A percentile compares a stretch with the other conserved stretches of the same genome.
Evolutionary conservation across 1,140 invertebrate genomes (phyloP).

Genomic region (Thaumatotibia leucotreta): DNA sequence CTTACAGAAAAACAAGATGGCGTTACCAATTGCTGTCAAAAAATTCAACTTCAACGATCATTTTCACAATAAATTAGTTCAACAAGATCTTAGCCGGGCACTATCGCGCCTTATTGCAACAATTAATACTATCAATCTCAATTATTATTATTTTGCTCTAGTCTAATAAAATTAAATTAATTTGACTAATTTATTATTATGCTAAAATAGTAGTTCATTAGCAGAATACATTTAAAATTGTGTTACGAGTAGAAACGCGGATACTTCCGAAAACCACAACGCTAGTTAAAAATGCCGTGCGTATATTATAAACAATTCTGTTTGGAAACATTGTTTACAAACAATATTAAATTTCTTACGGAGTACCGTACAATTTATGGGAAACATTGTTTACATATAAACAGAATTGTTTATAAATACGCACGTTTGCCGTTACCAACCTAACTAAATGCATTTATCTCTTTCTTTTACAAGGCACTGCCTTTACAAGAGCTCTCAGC

Average conservation of each 20-base stretch:
- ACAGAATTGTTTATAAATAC: too few species aligned
- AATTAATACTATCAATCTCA: constrained; percentile 43
- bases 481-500: neutral
- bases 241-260: neutral
- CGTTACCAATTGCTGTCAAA: neutral
- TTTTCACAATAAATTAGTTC: constrained; percentile 4
- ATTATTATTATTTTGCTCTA: constrained; percentile 36
- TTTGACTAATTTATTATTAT: constrained; percentile 42
- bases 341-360: too few species aligned
- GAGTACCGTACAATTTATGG: too few species aligned
- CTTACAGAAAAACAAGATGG: neutral
- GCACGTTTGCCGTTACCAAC: constrained; percentile 18
- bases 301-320: too few species aligned
- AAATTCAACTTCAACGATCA: neutral
- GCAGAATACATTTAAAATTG: constrained; percentile 26
- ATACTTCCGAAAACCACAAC: too few species aligned
- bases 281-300: too few species aligned
- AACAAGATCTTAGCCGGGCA: neutral
- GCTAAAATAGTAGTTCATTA: constrained; percentile 20
- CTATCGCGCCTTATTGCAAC: constrained; percentile 31
- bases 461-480: neutral
- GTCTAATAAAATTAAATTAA: constrained; percentile 28
- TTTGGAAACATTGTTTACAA: too few species aligned
- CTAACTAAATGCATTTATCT: neutral
- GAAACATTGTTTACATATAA: too few species aligned